Conservation (phyloP, 1,140 invertebrate genomes). For the Brachionus asplanchnoidis region DNA sequence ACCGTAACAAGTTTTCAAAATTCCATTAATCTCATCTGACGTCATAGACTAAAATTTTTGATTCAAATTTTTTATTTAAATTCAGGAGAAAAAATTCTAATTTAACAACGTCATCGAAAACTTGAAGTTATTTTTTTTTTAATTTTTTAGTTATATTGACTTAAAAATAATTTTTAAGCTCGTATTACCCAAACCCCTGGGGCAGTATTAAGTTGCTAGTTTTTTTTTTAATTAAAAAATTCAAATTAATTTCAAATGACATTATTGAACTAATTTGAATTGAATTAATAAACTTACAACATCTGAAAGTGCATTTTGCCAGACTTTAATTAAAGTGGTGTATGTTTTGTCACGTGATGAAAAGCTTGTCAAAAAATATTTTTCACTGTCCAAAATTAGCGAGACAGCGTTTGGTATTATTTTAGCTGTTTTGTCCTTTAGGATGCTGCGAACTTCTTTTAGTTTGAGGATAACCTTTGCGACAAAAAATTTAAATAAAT, state of each 20-base stretch:
- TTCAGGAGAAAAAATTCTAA: too few relatives aligned
- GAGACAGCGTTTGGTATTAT: slow-evolving; percentile 92
- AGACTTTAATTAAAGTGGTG: slow-evolving; percentile 86
- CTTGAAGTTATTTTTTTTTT: slow-evolving; percentile 66
- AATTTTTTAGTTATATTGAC: slow-evolving; percentile 60
- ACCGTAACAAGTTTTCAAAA: slow-evolving; percentile 28
- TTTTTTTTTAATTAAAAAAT: not conserved
- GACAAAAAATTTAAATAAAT: not conserved
- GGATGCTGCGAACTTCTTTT: slow-evolving; percentile 82
- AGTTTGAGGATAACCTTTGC: slow-evolving; percentile 62
- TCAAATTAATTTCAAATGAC: not conserved
- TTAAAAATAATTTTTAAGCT: not conserved
- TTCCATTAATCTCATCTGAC: not conserved
- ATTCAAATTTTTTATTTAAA: not conserved
- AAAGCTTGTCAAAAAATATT: slow-evolving; percentile 87
- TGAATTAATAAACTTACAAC: slow-evolving; percentile 61
- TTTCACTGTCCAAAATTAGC: slow-evolving; percentile 66
- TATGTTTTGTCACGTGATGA: slow-evolving; percentile 83
- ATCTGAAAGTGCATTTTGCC: slow-evolving; percentile 88
- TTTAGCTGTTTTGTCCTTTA: slow-evolving; percentile 83
- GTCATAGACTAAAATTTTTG: slow-evolving; percentile 20
- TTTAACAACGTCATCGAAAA: not conserved
- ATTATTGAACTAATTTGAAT: not conserved
- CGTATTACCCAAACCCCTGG: not conserved
- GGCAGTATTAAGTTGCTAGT: not conserved